Conservation (phyloP, 2,113 vertebrate genomes). For the Podocnemis expansa region DNA sequence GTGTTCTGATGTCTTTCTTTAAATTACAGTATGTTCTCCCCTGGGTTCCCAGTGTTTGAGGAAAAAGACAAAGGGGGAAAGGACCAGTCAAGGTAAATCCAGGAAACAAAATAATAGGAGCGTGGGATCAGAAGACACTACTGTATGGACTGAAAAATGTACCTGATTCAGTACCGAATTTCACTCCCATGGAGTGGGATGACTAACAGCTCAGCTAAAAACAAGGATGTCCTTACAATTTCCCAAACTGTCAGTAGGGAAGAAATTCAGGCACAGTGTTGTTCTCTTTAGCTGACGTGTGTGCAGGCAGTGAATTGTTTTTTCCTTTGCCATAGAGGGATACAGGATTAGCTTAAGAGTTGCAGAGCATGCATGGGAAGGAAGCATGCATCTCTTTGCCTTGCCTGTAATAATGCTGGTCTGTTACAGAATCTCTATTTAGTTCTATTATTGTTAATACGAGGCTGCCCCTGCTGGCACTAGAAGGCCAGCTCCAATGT, state of each 20-base stretch:
- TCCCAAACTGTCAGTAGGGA: neutral
- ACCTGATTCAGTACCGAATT: neutral
- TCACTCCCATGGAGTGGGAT: neutral
- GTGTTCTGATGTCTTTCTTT: neutral
- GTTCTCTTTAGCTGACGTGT: neutral
- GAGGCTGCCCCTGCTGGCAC: neutral
- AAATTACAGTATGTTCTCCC: slow-evolving; percentile 2
- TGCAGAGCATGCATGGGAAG: neutral
- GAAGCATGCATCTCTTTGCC: neutral
- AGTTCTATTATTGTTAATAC: neutral
- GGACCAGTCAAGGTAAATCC: neutral
- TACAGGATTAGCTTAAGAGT: neutral
- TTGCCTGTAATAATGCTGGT: neutral
- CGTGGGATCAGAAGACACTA: neutral
- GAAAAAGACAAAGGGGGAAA: neutral
- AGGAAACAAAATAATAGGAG: neutral
- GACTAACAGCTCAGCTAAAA: neutral
- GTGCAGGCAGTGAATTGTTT: neutral
- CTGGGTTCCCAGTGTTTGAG: neutral
- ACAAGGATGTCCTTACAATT: neutral
- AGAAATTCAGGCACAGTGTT: neutral
- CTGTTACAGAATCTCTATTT: slow-evolving; percentile 21
- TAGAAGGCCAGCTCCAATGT: neutral
- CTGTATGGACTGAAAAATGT: neutral
- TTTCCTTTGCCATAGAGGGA: neutral